Percentiles rank a stretch among this genome's conserved stretches.
phyloP scores from a whole-genome alignment of 2,888 invertebrate species.

The Pandemis cinnamomeana region DNA sequence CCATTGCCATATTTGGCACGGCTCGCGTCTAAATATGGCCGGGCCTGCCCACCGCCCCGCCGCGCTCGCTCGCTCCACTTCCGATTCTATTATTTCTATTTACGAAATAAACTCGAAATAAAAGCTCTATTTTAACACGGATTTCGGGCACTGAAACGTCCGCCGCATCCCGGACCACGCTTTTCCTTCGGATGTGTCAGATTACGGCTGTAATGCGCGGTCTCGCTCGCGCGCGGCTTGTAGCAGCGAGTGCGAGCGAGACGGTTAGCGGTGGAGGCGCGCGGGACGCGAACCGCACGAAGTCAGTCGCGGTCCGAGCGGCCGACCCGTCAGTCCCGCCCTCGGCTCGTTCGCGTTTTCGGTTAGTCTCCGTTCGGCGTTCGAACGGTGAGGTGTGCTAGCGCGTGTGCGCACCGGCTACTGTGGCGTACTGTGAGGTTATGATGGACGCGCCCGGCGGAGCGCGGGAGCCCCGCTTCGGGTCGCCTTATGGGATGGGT shows the following conservation, averaged over 20 bases:
- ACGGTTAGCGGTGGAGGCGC: constrained; percentile 66
- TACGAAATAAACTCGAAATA: constrained; percentile 84
- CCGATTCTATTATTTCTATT: constrained; percentile 85
- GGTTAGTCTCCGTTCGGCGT: constrained; percentile 83
- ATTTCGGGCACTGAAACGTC: constrained; percentile 80
- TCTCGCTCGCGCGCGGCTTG: constrained; percentile 62
- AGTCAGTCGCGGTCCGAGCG: constrained; percentile 85
- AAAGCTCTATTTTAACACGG: constrained; percentile 83
- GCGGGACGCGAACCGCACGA: constrained; percentile 75
- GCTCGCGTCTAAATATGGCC: constrained; percentile 93
- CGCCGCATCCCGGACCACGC: constrained; percentile 75
- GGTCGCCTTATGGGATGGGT: constrained; percentile 94
- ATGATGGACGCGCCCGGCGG: constrained; percentile 95
- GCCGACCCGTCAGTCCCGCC: constrained; percentile 84
- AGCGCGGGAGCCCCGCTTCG: constrained; percentile 95
- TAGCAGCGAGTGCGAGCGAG: constrained; percentile 67
- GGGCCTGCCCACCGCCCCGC: constrained; percentile 84
- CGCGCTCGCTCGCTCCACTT: constrained; percentile 70
- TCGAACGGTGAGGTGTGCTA: constrained; percentile 81
- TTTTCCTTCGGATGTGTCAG: constrained; percentile 83
- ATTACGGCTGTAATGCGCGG: constrained; percentile 71
- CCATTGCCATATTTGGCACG: constrained; percentile 92
- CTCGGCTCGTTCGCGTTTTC: constrained; percentile 81
- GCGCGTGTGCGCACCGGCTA: constrained; percentile 83
- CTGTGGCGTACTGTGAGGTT: constrained; percentile 86